Conservation (phyloP, 2,888 invertebrate genomes). For the Cloeon dipterum region DNA sequence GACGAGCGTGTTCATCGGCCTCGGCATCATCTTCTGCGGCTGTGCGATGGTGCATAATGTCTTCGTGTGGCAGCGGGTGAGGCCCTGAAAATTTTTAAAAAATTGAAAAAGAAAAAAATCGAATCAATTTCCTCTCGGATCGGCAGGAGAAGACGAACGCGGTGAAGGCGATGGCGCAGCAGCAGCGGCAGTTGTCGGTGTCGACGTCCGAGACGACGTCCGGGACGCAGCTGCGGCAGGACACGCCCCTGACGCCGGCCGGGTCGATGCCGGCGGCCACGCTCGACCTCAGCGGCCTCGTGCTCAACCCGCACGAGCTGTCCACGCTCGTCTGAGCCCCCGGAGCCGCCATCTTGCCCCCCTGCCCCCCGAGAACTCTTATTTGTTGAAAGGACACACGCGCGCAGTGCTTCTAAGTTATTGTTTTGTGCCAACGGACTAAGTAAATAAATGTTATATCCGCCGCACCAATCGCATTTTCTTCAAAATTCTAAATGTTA, state of each 20-base stretch:
- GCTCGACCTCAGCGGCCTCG: constrained; percentile 7
- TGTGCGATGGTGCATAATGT: constrained; percentile 88
- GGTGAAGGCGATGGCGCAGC: constrained; percentile 36
- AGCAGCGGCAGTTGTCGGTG: constrained; percentile 8
- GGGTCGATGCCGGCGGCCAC: constrained; percentile 5
- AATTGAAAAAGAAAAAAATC: neutral
- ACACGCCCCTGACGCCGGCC: neutral
- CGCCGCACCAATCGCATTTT: too few relatives aligned
- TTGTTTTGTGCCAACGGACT: too few relatives aligned
- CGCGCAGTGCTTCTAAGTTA: too few relatives aligned
- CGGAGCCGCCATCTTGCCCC: too few relatives aligned
- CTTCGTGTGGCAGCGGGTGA: constrained; percentile 69
- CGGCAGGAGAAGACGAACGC: constrained; percentile 60
- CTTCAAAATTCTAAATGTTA: too few relatives aligned
- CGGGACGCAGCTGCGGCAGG: neutral
- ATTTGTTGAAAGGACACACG: too few relatives aligned
- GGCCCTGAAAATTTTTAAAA: constrained; percentile 8
- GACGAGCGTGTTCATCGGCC: constrained; percentile 71
- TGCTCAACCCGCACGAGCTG: constrained; percentile 8
- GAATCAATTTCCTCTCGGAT: too few relatives aligned
- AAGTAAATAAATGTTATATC: too few relatives aligned
- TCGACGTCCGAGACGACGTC: neutral
- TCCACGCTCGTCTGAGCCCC: constrained; percentile 11
- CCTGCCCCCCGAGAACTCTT: too few relatives aligned
- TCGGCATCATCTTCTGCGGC: constrained; percentile 78